phyloP scores from a whole-genome alignment of 2,113 vertebrate genomes.

The Eleginops maclovinus region DNA sequence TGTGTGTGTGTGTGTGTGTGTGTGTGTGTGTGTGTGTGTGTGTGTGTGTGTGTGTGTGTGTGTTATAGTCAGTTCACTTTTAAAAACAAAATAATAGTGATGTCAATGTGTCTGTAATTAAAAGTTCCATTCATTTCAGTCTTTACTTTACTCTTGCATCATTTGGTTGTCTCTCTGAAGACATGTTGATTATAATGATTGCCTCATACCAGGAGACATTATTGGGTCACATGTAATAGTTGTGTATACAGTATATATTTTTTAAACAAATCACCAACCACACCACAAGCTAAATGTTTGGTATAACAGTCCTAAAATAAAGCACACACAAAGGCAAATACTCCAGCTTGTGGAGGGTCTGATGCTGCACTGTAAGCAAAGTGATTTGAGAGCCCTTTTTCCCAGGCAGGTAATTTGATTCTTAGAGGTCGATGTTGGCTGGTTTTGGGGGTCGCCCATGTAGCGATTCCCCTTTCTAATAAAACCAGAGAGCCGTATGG shows the following conservation, averaged over 20 bases:
- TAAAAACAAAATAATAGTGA: constrained; percentile 30
- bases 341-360: constrained; percentile 17
- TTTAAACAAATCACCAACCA: not conserved
- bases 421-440: constrained; percentile 56
- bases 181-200: constrained; percentile 23
- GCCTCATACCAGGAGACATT: not conserved
- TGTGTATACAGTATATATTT: not conserved
- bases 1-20: not conserved
- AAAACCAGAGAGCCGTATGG: constrained; percentile 60
- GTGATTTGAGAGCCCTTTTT: constrained; percentile 67
- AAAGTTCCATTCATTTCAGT: constrained; percentile 29
- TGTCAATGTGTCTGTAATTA: constrained; percentile 55
- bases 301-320: constrained; percentile 21
- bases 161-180: constrained; percentile 3
- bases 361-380: constrained; percentile 58
- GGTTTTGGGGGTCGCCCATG: constrained; percentile 60
- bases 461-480: constrained; percentile 68
- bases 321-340: constrained; percentile 28
- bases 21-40: too few relatives aligned
- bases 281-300: not conserved
- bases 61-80: constrained; percentile 15
- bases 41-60: not conserved
- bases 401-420: constrained; percentile 73
- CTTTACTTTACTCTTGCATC: constrained; percentile 7
- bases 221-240: not conserved